Conservation (phyloP, 2,113 vertebrate genomes). For the Paradoxurus hermaphroditus region DNA sequence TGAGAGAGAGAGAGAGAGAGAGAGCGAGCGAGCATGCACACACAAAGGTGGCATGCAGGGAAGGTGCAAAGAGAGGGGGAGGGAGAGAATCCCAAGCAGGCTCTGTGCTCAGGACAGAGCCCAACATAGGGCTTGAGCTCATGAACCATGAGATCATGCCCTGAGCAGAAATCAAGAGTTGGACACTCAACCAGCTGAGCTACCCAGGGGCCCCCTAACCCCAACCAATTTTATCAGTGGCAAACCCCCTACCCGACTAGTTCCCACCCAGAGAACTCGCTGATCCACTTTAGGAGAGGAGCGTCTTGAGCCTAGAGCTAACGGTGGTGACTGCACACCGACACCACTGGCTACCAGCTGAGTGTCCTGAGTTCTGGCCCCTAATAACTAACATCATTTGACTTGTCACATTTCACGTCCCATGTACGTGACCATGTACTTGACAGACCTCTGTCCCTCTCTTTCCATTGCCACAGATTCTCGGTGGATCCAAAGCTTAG, state of each 20-base stretch:
- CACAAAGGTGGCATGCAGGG: too few relatives aligned
- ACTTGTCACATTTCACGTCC: background rate
- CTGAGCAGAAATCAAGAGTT: too few relatives aligned
- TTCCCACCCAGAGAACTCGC: background rate
- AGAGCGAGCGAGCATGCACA: too few relatives aligned
- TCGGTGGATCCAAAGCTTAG: background rate
- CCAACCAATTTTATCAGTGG: background rate
- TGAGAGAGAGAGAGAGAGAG: too few relatives aligned
- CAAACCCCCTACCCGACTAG: background rate
- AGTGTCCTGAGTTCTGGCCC: background rate
- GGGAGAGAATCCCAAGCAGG: too few relatives aligned
- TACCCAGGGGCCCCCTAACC: background rate
- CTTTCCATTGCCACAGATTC: background rate
- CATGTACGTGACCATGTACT: too few relatives aligned
- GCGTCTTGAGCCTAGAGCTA: background rate
- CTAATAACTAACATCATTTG: background rate
- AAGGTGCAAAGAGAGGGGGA: too few relatives aligned
- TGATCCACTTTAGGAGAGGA: background rate
- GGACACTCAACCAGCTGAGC: too few relatives aligned
- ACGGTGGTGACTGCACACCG: background rate
- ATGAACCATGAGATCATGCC: too few relatives aligned
- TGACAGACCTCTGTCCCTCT: background rate
- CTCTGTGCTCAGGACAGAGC: too few relatives aligned
- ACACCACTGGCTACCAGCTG: background rate
- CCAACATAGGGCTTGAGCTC: too few relatives aligned